Percentiles rank a stretch among this genome's conserved stretches.
phyloP scores from a whole-genome alignment of 2,888 invertebrate genomes.

The Dasypogon diadema region DNA sequence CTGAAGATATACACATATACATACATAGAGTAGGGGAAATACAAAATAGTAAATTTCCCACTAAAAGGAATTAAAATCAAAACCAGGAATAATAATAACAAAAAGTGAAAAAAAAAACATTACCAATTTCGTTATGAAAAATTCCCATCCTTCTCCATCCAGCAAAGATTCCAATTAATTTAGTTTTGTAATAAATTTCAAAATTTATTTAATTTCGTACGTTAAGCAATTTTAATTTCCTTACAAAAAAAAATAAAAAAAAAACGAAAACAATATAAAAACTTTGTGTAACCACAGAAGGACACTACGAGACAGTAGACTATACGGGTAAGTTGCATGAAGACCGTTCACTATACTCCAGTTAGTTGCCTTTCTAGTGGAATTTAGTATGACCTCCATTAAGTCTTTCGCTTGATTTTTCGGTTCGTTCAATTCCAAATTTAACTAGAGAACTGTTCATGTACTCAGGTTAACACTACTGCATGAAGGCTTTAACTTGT shows the following conservation, averaged over 20 bases:
- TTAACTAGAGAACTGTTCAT: background rate
- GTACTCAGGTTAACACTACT: conserved; percentile 12
- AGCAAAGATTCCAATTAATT: background rate
- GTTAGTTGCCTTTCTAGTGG: conserved; percentile 15
- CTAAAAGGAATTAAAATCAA: too few species aligned
- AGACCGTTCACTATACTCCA: conserved; percentile 58
- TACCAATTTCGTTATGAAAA: background rate
- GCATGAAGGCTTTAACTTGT: conserved; percentile 35
- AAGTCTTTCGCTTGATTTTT: conserved; percentile 25
- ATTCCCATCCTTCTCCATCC: background rate
- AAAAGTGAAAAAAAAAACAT: too few species aligned
- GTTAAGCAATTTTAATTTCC: conserved; percentile 55
- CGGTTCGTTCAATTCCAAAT: background rate
- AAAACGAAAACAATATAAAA: too few species aligned
- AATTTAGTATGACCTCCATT: conserved; percentile 2
- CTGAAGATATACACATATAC: background rate
- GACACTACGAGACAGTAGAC: conserved; percentile 91
- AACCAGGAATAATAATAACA: too few species aligned
- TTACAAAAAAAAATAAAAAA: conserved; percentile 54
- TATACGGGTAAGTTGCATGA: conserved; percentile 79
- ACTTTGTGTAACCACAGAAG: conserved; percentile 72
- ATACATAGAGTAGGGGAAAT: background rate
- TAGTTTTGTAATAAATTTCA: conserved; percentile 37
- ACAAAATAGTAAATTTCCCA: background rate
- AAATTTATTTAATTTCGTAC: conserved; percentile 55